Evolutionary conservation across 2,113 vertebrate genomes (phyloP).

Genomic region (Rostratula benghalensis): DNA sequence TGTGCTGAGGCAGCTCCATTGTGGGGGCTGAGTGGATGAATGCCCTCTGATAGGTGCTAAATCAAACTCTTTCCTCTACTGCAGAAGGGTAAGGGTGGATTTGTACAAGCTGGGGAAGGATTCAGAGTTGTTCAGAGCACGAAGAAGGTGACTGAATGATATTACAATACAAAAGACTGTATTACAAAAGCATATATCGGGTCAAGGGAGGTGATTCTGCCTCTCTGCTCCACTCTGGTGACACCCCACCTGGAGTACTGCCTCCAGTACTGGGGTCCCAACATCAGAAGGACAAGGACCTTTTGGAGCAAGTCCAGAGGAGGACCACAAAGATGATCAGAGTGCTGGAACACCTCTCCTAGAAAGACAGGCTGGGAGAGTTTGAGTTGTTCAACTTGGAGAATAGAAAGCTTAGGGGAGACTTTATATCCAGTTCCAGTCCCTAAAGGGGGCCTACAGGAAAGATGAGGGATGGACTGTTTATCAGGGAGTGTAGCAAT

Average conservation of each 20-base stretch:
- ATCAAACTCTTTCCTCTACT: neutral
- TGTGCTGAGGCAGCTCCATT: neutral
- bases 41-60: neutral
- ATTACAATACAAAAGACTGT: neutral
- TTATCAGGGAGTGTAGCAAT: neutral
- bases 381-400: neutral
- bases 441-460: neutral
- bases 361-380: neutral
- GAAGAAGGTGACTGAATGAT: neutral
- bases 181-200: neutral
- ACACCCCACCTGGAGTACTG: no score
- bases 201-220: neutral
- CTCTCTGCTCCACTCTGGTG: no score
- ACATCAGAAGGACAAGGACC: no score
- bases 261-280: no score
- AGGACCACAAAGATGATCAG: neutral
- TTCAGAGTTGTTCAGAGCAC: neutral
- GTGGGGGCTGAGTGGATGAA: neutral
- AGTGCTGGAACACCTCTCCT: neutral
- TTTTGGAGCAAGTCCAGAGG: neutral
- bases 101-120: neutral
- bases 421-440: neutral
- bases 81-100: neutral
- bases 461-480: neutral
- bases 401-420: neutral